Base-by-base conservation (phyloP, 2,888 invertebrate genomes). In the Plusia festucae region DNA sequence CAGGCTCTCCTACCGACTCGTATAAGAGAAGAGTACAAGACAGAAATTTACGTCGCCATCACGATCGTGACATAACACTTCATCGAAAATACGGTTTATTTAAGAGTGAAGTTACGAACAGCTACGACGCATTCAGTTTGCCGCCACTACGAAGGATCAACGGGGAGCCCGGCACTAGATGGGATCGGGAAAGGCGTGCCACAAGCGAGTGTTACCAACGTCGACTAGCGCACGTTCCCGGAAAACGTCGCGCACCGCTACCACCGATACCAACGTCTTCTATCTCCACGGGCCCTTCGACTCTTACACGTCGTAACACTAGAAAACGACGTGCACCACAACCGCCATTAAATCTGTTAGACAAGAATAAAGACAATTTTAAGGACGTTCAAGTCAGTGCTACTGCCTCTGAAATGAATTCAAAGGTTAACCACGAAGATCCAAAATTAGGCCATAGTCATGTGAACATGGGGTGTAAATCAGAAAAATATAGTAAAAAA, bases 191-290 rank as follows among this genome's bases (percentile, higher is more conserved):
- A 40, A 91, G 96, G 52, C 92, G 96, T 79, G 96, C 96, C 22
- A 94, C 95, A n/a, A 97, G 96, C 83, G 96, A 97, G 89, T 95
- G 96, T 24, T 95, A 95, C 75, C 95, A 95, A 68, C 95, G 96
- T 54, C 95, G 95, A 74, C 95, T 96, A 11, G 96, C 96, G 5
- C 97, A 97, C 91, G 97, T 97, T 0, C 97, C 97, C 76, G 97
- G 97, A 24, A 97, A 97, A 87, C 91, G 97, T 57, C 96, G 96
- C 83, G 97, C 97, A 0, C 97, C 97, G 0, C 96, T 95, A 73
- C 97, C 97, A 6, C 97, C 97, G 0, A 85, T 82, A n/a, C 75
- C 75, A 82, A 91, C 70, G 72, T 87, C 79, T 20, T n/a, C n/a
- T 5, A n/a, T 1, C 15, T 59, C 70, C 53, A 78, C 78, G 1